These are phyloP conservation scores for Apamea monoglypha DNA, from an alignment of 2,888 invertebrate genomes.

Conservation along the genomic window DNA sequence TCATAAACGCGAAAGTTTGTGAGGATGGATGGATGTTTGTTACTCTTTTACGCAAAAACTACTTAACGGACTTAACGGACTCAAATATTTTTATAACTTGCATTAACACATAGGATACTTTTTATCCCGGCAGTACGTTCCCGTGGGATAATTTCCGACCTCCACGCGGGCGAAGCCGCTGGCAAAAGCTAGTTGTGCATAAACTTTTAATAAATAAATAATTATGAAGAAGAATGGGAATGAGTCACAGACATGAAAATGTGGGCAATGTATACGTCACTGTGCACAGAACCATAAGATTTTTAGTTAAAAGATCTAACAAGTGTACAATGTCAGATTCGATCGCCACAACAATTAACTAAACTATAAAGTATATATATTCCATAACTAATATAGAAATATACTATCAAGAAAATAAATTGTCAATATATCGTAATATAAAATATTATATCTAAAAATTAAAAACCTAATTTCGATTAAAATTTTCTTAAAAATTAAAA, in stretches of 20 bases:
- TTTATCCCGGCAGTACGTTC: no score
- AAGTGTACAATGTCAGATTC: slow-evolving; percentile 21
- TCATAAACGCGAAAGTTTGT: no score
- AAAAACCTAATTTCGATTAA: slow-evolving; percentile 60
- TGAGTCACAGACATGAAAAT: not conserved
- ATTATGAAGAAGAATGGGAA: not conserved
- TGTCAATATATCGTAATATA: slow-evolving; percentile 59
- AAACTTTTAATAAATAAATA: no score
- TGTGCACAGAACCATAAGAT: not conserved
- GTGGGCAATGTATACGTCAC: not conserved
- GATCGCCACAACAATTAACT: slow-evolving; percentile 31
- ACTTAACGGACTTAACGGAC: no score
- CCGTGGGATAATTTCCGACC: no score
- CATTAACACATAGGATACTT: no score
- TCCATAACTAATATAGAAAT: slow-evolving; percentile 53
- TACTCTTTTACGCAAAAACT: no score
- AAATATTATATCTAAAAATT: slow-evolving; percentile 47
- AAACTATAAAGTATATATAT: slow-evolving; percentile 45
- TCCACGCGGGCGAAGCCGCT: no score
- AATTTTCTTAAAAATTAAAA: slow-evolving; percentile 69
- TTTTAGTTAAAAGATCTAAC: slow-evolving; percentile 29
- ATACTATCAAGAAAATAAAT: slow-evolving; percentile 60
- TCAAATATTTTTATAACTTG: no score
- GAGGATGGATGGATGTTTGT: no score
- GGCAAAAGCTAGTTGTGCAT: no score